Conservation (phyloP, 2,888 invertebrate species). For the Coleophora deauratella region DNA sequence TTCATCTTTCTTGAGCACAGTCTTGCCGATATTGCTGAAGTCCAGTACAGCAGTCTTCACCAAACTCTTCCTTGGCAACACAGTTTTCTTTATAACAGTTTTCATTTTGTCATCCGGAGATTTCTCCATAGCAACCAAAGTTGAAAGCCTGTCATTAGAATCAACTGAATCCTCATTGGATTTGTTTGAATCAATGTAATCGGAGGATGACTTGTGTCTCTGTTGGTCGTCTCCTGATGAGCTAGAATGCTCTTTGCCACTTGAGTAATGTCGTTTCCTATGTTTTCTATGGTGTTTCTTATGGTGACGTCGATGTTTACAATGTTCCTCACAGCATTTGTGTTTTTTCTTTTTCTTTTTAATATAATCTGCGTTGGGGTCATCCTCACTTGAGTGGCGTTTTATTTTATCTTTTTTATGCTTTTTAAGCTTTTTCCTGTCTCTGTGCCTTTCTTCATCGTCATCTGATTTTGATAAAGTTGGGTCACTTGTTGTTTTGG, state of each 20-base stretch:
- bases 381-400: conserved; percentile 58
- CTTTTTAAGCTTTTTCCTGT: conserved; percentile 80
- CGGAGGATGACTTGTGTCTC: conserved; percentile 50
- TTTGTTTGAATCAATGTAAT: conserved; percentile 56
- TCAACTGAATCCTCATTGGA: conserved; percentile 63
- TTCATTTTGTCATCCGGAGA: conserved; percentile 60
- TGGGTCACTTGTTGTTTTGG: background rate
- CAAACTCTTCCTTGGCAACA: conserved; percentile 48
- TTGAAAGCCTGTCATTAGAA: conserved; percentile 49
- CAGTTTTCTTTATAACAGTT: conserved; percentile 58
- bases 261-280: conserved; percentile 80
- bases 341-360: conserved; percentile 81
- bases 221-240: conserved; percentile 69
- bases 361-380: conserved; percentile 58
- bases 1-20: conserved; percentile 34
- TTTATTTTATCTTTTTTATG: conserved; percentile 78
- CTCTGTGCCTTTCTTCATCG: conserved; percentile 70
- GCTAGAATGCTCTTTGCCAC: conserved; percentile 62
- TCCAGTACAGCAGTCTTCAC: conserved; percentile 57
- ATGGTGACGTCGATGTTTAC: conserved; percentile 82
- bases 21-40: conserved; percentile 50
- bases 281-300: conserved; percentile 87
- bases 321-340: conserved; percentile 79
- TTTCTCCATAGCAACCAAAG: conserved; percentile 52
- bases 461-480: conserved; percentile 31